Conservation (phyloP, 2,113 vertebrate species). For the Lota lota region DNA sequence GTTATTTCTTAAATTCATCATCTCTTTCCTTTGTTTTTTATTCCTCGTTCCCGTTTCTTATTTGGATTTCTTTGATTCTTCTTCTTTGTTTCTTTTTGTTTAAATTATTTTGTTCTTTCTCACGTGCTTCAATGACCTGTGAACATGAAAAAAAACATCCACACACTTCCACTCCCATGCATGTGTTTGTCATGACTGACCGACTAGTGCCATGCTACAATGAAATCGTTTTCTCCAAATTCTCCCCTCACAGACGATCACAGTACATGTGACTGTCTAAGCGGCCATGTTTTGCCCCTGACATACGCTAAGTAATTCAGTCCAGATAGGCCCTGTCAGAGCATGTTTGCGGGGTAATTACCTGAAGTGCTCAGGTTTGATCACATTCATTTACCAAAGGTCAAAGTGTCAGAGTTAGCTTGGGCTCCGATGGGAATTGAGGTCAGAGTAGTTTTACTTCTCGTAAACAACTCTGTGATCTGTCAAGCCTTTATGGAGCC, state of each 20-base stretch:
- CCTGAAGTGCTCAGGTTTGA: conserved; percentile 80
- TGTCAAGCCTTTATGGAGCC: conserved; percentile 38
- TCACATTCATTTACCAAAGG: conserved; percentile 75
- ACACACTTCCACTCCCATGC: no score
- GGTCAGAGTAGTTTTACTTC: conserved; percentile 39
- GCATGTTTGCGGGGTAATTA: conserved; percentile 78
- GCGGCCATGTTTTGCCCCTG: conserved; percentile 64
- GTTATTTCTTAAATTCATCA: conserved; percentile 7
- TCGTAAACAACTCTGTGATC: conserved; percentile 44
- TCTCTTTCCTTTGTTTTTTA: conserved; percentile 8
- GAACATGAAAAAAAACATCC: no score
- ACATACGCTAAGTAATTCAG: conserved; percentile 67
- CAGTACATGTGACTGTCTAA: conserved; percentile 46
- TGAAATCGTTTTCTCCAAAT: not conserved
- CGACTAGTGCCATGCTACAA: not conserved
- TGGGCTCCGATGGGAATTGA: conserved; percentile 52
- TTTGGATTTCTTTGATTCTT: no score
- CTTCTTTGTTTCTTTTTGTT: no score
- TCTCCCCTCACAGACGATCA: conserved; percentile 25
- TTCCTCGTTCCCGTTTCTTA: not conserved
- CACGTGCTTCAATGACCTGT: no score
- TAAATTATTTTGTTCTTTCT: no score
- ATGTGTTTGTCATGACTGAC: no score
- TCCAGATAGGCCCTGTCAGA: conserved; percentile 78
- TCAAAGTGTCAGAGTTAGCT: conserved; percentile 63